Conservation (phyloP, 2,113 vertebrate species). For the Serranochromis macrocephalus region DNA sequence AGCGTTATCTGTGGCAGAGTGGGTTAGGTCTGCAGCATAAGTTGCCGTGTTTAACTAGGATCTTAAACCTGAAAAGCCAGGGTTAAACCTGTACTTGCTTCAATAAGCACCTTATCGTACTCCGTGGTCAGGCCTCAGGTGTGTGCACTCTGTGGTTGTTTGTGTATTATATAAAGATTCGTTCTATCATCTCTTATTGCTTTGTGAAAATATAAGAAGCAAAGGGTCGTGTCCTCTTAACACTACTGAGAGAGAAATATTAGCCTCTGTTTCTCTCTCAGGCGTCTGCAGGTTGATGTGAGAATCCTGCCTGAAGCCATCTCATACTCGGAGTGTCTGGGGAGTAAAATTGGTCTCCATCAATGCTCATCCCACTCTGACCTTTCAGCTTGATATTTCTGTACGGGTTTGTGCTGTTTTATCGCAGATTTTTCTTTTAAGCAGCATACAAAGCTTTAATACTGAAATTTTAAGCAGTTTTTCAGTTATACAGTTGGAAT, state of each 20-base stretch:
- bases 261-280: neutral
- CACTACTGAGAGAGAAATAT: neutral
- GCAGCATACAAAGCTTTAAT: neutral
- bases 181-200: neutral
- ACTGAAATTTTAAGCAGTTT: neutral
- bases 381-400: neutral
- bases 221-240: neutral
- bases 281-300: neutral
- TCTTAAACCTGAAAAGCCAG: neutral
- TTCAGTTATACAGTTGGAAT: neutral
- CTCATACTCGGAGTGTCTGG: neutral
- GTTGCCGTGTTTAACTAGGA: neutral
- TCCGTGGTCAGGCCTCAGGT: neutral
- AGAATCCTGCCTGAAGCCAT: neutral
- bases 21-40: neutral
- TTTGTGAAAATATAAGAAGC: neutral
- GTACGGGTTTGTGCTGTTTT: neutral
- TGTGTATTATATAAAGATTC: neutral
- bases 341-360: neutral
- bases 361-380: neutral
- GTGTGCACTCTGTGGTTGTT: neutral
- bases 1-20: neutral
- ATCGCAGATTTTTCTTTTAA: neutral
- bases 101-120: neutral
- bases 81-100: neutral